Evolutionary conservation across 2,888 invertebrate genomes (phyloP), one percentile per base, ranked within the genome.

Genomic region (Onthophagus sagittarius): DNA sequence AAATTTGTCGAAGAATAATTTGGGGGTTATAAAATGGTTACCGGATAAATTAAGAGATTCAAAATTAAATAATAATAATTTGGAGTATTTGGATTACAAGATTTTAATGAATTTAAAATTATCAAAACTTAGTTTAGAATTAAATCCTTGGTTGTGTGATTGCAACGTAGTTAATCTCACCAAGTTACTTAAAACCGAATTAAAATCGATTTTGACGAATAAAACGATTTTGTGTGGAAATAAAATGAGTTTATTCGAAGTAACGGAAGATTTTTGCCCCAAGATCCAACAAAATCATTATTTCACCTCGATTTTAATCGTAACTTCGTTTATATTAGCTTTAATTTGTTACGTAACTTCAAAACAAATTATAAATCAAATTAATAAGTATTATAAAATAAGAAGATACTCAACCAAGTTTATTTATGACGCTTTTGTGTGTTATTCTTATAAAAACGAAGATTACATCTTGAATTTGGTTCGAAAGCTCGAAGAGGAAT

Each of bases 371-470:
- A 23, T 2, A 23, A 23, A 23, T 23, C 23, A 23, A 23, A 23
- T 23, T 23, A 23, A 23, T 23, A 2, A 1, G 23, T 23, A 23
- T 23, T 23, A 23, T 23, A 23, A 23, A 23, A 23, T 23, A 53
- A 90, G 79, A 88, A 7, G 39, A 53, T 11, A 9, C 39, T 53
- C 39, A 53, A 53, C 23, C 23, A 88, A 90, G 79, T 89, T 88
- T 79, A 81, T 84, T 62, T 94, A 90, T 83, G 94, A 95, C 83
- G 94, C 93, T 0, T 95, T 95, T 83, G 88, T 95, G 76, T 94
- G 94, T 78, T 95, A 91, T 73, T 92, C 94, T 3, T 91, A 93
- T 82, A 89, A 90, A 81, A 95, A 95, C 82, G 91, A 92, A 80
- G 89, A 89, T 1, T 92, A 92, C 80, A 90, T 94, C 9, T 86